Conservation (phyloP, 2,888 invertebrate species). For the Trachelus stipa region DNA sequence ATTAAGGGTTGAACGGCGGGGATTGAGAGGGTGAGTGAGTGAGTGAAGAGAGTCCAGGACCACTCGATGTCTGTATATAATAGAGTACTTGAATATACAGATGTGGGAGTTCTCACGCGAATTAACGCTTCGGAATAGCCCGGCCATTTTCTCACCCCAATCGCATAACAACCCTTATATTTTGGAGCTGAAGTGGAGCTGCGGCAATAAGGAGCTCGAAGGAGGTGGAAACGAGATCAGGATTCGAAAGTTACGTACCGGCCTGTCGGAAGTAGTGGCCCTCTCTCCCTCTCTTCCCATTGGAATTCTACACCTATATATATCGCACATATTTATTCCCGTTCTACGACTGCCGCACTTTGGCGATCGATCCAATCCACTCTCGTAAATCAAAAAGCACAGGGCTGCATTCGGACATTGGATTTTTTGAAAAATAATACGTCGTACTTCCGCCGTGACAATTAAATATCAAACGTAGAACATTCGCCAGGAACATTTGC, state of each 20-base stretch:
- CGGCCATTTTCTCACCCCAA: constrained; percentile 14
- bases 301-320: not conserved
- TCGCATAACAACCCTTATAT: not conserved
- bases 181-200: not conserved
- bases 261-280: not conserved
- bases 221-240: not conserved
- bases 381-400: not conserved
- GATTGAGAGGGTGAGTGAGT: constrained; percentile 1
- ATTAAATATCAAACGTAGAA: not conserved
- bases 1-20: not conserved
- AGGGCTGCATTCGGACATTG: not conserved
- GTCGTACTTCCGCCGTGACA: not conserved
- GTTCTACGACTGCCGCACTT: not conserved
- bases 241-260: not conserved
- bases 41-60: constrained; percentile 4
- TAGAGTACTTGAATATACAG: constrained; percentile 18
- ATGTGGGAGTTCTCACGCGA: constrained; percentile 34
- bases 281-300: too few relatives aligned
- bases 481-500: not conserved
- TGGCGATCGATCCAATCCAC: not conserved
- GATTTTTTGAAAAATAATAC: not conserved
- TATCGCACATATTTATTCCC: not conserved
- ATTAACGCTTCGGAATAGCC: constrained; percentile 20
- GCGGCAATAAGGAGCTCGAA: not conserved
- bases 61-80: constrained; percentile 10